Conservation (phyloP, 2,113 vertebrate species). For the Periophthalmodon schlosseri region DNA sequence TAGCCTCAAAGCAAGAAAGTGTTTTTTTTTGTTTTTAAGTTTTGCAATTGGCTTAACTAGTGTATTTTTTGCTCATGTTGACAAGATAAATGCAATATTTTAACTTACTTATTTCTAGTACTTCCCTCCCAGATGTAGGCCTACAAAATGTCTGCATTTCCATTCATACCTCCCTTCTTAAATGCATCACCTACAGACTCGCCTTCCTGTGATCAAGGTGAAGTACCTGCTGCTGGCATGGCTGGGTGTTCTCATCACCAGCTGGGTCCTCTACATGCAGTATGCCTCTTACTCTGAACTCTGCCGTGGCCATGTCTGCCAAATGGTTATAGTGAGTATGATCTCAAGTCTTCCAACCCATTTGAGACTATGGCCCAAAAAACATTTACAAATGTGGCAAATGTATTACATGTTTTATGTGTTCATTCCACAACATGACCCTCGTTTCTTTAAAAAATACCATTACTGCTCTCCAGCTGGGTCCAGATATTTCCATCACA, state of each 20-base stretch:
- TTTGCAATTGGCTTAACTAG: not conserved
- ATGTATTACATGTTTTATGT: not conserved
- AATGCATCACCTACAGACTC: constrained; percentile 72
- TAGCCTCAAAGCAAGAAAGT: too few species aligned
- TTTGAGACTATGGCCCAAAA: not conserved
- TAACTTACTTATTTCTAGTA: not conserved
- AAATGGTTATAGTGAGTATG: constrained; percentile 89
- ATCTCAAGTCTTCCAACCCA: not conserved
- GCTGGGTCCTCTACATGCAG: constrained; percentile 94
- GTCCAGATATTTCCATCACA: constrained; percentile 27
- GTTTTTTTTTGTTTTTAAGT: not conserved
- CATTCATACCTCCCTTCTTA: not conserved
- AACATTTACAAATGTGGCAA: not conserved
- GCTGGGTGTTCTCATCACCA: constrained; percentile 88
- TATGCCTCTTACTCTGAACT: constrained; percentile 92
- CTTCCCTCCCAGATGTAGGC: not conserved
- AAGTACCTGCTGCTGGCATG: constrained; percentile 91
- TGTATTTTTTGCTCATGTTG: not conserved
- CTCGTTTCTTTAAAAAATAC: not conserved
- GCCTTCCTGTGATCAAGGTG: constrained; percentile 90
- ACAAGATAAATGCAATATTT: not conserved
- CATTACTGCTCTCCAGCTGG: constrained; percentile 1
- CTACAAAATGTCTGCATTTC: not conserved
- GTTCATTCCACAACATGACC: not conserved
- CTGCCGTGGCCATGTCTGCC: constrained; percentile 91